Evolutionary conservation across 2,888 invertebrate species (phyloP), one percentile per base, ranked within the genome.

Genomic region (Aleiodes testaceus): DNA sequence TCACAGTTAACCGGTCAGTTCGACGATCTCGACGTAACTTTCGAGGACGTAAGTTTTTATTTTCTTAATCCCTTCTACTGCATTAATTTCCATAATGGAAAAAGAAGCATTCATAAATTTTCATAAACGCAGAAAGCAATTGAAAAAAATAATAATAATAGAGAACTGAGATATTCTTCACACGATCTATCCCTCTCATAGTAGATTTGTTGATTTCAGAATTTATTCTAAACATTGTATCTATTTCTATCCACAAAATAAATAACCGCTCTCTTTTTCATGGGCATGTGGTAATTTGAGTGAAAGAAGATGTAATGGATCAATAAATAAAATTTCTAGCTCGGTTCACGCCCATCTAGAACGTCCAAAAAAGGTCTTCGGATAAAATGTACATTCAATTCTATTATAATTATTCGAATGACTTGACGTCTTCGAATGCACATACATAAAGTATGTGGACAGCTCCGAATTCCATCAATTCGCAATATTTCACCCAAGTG

Each of bases 401-500:
- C 16, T 11, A 49, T 9, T 16, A 49, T n/a, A 14, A 49, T 26
- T 22, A 72, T 79, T 80, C 77, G 78, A 36, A 36, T 36, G 36
- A 81, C 83, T 82, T 83, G 80, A 74, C 79, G 80, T 73, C 78
- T 83, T 81, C 78, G 82, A 79, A 81, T 84, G 78, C 77, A 77
- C 76, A 71, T 71, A 72, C 74, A 73, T 77, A 18, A 52, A 18
- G 30, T 36, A 18, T 22, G 64, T 61, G 64, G 71, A 53, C 70
- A 53, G 68, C 26, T 50, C n/a, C 63, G 68, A 73, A 78, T 80
- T 79, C 74, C 73, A 80, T 81, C 80, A 77, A 81, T 80, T 74
- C 76, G 53, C 73, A 59, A 81, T 81, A n/a, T 78, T 79, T 79
- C 82, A 81, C 82, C 78, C 26, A 26, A 75, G 78, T 79, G 79